A percentile compares a stretch with the other conserved stretches of the same genome.
phyloP scores from a whole-genome alignment of 2,888 invertebrate genomes.

The Tachina lurida region DNA sequence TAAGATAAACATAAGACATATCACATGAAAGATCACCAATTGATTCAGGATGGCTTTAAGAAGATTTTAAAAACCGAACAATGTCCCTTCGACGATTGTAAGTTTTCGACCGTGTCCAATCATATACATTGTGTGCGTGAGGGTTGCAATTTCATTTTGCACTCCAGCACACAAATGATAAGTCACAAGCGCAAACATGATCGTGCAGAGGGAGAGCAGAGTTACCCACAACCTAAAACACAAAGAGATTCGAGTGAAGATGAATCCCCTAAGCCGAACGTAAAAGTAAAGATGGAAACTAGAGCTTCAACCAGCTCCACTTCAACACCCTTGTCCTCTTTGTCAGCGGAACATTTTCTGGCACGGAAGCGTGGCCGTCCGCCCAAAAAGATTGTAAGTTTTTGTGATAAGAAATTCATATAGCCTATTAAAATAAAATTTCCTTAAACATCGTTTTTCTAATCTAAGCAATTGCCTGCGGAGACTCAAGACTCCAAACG shows the following conservation, averaged over 20 bases:
- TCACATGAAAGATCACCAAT: constrained; percentile 98
- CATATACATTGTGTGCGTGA: constrained; percentile 99
- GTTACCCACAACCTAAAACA: constrained; percentile 80
- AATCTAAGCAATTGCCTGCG: constrained; percentile 76
- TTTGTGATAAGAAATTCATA: not conserved
- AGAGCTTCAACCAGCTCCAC: constrained; percentile 63
- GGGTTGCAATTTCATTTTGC: constrained; percentile 97
- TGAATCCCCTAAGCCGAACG: constrained; percentile 75
- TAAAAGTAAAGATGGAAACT: constrained; percentile 63
- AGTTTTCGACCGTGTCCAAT: constrained; percentile 97
- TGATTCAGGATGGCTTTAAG: constrained; percentile 98
- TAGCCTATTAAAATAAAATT: not conserved
- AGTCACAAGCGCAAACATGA: constrained; percentile 99
- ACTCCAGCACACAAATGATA: constrained; percentile 97
- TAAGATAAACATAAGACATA: constrained; percentile 99
- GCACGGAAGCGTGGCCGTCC: constrained; percentile 81
- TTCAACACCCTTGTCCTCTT: constrained; percentile 80
- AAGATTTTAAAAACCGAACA: constrained; percentile 99
- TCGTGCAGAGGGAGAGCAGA: constrained; percentile 92
- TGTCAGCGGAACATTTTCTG: constrained; percentile 80
- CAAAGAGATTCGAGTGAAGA: constrained; percentile 78
- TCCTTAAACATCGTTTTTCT: not conserved
- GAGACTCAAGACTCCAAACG: constrained; percentile 76
- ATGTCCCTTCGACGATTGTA: constrained; percentile 95
- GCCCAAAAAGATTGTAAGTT: constrained; percentile 81